These are phyloP conservation scores for Dicyrtomina minuta DNA, from an alignment of 2,888 invertebrate species.

Conservation along the genomic window DNA sequence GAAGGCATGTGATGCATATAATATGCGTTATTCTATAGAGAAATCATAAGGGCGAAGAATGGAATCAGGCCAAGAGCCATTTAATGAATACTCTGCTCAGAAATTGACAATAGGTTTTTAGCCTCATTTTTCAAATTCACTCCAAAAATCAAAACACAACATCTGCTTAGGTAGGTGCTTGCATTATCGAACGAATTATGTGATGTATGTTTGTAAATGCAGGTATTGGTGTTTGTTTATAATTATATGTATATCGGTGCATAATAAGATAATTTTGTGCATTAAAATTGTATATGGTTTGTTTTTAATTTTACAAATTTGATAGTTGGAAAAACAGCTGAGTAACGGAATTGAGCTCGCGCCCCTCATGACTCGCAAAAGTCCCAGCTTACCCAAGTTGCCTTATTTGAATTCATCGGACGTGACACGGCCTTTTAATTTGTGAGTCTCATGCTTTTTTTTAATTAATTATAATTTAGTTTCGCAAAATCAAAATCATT, in stretches of 20 bases:
- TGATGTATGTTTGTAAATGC: background rate
- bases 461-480: background rate
- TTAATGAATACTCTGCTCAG: background rate
- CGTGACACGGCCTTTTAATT: slow-evolving; percentile 32
- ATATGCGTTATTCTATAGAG: no score
- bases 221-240: background rate
- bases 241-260: background rate
- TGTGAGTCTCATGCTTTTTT: slow-evolving; percentile 13
- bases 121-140: no score
- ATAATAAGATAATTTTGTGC: background rate
- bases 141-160: no score
- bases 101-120: no score
- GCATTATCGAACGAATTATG: no score
- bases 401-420: slow-evolving; percentile 31
- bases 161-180: no score
- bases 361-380: slow-evolving; percentile 18
- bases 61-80: slow-evolving; percentile 9
- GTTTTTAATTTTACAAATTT: background rate
- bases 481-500: background rate
- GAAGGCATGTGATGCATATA: no score
- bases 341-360: slow-evolving; percentile 27
- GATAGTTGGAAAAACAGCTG: slow-evolving; percentile 22
- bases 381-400: slow-evolving; percentile 33
- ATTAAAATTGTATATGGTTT: background rate
- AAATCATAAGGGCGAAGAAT: background rate